These are phyloP conservation scores for Horisme vitalbata DNA, from an alignment of 2,888 invertebrate species.

Conservation along the genomic window DNA sequence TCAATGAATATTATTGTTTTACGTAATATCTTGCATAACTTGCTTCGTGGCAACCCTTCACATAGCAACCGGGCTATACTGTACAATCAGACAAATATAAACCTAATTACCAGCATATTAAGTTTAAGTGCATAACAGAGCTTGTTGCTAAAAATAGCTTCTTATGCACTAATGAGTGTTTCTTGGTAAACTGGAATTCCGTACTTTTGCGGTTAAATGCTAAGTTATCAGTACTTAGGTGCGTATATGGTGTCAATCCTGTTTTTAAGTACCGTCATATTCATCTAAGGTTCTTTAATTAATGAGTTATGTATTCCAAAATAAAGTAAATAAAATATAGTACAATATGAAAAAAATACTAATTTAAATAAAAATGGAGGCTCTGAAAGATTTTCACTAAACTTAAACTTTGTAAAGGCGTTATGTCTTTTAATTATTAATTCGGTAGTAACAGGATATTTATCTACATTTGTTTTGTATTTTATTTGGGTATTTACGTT, in stretches of 20 bases:
- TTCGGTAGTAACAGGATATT: no score
- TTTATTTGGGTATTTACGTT: no score
- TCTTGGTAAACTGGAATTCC: conserved; percentile 40
- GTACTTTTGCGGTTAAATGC: conserved; percentile 10
- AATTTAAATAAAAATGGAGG: no score
- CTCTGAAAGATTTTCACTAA: no score
- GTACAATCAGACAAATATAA: conserved; percentile 21
- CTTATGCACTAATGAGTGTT: conserved; percentile 47
- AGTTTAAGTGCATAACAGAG: conserved; percentile 19
- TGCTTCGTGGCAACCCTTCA: conserved; percentile 5
- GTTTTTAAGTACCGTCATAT: no score
- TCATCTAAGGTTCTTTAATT: no score
- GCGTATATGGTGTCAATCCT: not conserved
- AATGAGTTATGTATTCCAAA: no score
- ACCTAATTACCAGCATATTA: conserved; percentile 24
- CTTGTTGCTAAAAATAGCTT: conserved; percentile 47
- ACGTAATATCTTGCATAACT: not conserved
- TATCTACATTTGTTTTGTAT: no score
- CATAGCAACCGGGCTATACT: not conserved
- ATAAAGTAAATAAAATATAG: no score
- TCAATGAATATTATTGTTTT: not conserved
- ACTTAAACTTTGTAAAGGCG: no score
- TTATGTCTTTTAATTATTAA: no score
- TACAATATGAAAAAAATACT: no score
- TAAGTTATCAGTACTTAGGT: not conserved